A percentile compares a stretch with the other conserved stretches of the same genome.
phyloP scores from a whole-genome alignment of 2,888 invertebrate species.

The Amphipoea lucens region DNA sequence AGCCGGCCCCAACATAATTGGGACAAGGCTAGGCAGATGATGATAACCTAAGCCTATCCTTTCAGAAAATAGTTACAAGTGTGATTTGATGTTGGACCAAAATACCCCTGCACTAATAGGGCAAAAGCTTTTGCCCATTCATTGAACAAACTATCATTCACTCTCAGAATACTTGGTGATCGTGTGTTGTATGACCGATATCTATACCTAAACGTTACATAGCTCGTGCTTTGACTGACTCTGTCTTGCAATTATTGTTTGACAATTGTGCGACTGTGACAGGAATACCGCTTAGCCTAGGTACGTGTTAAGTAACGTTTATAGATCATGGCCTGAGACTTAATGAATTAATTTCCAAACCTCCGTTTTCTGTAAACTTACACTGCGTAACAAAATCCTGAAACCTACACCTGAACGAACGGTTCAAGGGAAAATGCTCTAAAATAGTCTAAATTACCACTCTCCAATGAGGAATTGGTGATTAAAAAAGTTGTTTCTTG shows the following conservation, averaged over 20 bases:
- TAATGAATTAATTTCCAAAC: background rate
- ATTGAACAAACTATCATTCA: no score
- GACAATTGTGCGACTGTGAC: background rate
- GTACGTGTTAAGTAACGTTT: background rate
- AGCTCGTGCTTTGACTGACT: background rate
- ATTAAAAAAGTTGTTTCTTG: background rate
- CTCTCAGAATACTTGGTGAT: no score
- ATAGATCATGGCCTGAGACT: background rate
- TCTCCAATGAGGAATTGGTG: background rate
- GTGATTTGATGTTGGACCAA: background rate
- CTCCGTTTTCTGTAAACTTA: no score
- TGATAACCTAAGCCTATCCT: background rate
- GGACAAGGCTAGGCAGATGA: no score
- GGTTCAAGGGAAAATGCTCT: background rate
- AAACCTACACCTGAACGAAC: no score
- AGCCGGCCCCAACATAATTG: no score
- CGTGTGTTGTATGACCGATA: background rate
- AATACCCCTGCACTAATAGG: background rate
- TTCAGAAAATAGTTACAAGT: background rate
- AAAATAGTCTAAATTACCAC: background rate
- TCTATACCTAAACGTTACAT: background rate
- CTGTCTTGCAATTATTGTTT: background rate
- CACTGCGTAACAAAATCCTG: no score
- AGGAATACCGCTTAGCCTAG: background rate
- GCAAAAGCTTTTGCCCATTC: no score